Conservation (phyloP, 2,797 vertebrate genomes). For the Myripristis murdjan region DNA sequence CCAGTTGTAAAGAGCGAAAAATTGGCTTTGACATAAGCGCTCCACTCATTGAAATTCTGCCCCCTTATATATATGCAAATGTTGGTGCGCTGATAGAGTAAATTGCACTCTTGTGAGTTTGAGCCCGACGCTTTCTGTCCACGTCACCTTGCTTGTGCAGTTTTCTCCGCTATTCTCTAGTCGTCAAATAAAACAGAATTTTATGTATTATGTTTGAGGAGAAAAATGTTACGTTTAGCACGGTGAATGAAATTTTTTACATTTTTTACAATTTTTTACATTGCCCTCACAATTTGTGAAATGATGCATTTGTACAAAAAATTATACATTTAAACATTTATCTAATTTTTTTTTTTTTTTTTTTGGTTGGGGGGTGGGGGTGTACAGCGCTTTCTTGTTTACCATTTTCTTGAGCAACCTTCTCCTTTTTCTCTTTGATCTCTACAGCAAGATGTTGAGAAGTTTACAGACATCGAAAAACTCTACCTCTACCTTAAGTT, state of each 20-base stretch:
- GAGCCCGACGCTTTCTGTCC: too few species aligned
- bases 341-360: not conserved
- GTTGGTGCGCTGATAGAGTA: not conserved
- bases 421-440: slow-evolving; percentile 35
- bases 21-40: not conserved
- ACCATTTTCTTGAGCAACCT: not conserved
- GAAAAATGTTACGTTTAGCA: too few species aligned
- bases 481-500: slow-evolving; percentile 99
- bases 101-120: too few species aligned
- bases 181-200: too few species aligned
- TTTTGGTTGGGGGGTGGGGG: not conserved
- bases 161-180: too few species aligned
- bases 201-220: too few species aligned
- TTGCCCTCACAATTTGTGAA: not conserved
- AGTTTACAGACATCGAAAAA: slow-evolving; percentile 99
- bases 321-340: too few species aligned
- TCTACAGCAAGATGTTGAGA: slow-evolving; percentile 99
- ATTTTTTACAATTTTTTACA: too few species aligned
- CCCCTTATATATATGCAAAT: not conserved
- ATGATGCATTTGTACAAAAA: not conserved
- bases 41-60: not conserved
- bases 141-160: too few species aligned
- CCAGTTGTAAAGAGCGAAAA: too few species aligned
- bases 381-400: not conserved
- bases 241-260: too few species aligned